phyloP scores from a whole-genome alignment of 2,888 invertebrate species.

The Meiosimyza decipiens region DNA sequence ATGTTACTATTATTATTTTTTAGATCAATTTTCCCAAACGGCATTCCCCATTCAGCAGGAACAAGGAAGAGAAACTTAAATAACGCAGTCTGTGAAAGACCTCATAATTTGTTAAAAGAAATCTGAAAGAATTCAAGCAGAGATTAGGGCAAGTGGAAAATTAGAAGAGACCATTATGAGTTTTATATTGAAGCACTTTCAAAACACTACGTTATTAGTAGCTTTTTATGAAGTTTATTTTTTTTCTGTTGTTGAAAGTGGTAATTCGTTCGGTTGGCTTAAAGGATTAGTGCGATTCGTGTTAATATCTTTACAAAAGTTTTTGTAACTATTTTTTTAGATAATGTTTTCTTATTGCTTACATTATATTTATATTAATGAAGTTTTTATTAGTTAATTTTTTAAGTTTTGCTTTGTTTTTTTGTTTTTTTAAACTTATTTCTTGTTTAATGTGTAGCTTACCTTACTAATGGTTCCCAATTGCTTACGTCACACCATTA shows the following conservation, averaged over 20 bases:
- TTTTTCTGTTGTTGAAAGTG: neutral
- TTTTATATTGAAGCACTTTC: too few species aligned
- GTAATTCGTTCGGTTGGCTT: neutral
- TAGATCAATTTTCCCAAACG: too few species aligned
- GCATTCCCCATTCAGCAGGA: too few species aligned
- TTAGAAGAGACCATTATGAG: too few species aligned
- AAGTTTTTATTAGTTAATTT: conserved; percentile 38
- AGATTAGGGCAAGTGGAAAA: too few species aligned
- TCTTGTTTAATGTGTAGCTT: conserved; percentile 68
- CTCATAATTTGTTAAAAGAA: too few species aligned
- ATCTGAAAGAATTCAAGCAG: too few species aligned
- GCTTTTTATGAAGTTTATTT: neutral
- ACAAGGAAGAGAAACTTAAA: too few species aligned
- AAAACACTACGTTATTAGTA: too few species aligned
- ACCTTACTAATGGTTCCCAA: conserved; percentile 68
- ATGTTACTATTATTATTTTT: too few species aligned
- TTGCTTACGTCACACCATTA: conserved; percentile 68
- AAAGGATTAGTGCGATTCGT: neutral
- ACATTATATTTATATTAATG: conserved; percentile 37
- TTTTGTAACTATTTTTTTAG: conserved; percentile 31
- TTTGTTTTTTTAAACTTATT: conserved; percentile 43
- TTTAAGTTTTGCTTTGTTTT: conserved; percentile 36
- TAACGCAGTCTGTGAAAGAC: too few species aligned
- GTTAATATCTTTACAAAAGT: conserved; percentile 9
- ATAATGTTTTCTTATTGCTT: neutral